Evolutionary conservation across 2,797 vertebrate genomes (phyloP), one percentile per base, ranked within the genome.

Genomic region (Crypturellus tataupa): DNA sequence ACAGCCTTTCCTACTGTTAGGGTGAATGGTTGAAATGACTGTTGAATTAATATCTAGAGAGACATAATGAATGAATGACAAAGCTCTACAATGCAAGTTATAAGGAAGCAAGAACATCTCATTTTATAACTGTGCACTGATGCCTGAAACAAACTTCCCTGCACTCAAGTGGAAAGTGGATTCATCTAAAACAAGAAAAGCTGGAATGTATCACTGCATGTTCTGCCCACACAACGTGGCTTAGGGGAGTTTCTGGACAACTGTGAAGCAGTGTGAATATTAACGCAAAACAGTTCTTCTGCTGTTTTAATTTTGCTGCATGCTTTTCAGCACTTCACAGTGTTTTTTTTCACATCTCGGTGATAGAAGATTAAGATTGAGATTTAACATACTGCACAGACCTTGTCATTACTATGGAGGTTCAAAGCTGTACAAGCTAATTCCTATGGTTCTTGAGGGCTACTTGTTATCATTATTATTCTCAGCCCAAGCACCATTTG

Each of bases 151-250:
- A 64, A 31, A 65, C 40, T 44, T 53, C 72, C 42, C 71, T 71
- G 63, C 8, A 9, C 11, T 69, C 17, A 49, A 40, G 12, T 40
- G 25, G 49, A 58, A 68, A 65, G 27, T 4, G 20, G 29, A 37
- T 64, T 83, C 78, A 12, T 31, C 31, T 12, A 70, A 12, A 11
- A 58, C 49, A 70, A 75, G 19, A 51, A 14, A 80, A 49, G 37
- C 27, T 64, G 85, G 44, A 84, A 29, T 21, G 29, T 29, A 58
- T 77, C 3, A 40, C 19, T 70, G 24, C 4, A 5, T 9, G 62
- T 78, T 88, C 14, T 25, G 46, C 44, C n/a, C 33, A 27, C 62
- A 37, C 3, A 29, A 8, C 4, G 29, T 0, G 0, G 37, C 42
- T 86, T 62, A 53, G 33, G 8, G 8, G 40, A 88, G 33, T 18